These are phyloP conservation scores for Papilio helenus DNA, from an alignment of 1,140 invertebrate species.

Conservation along the genomic window DNA sequence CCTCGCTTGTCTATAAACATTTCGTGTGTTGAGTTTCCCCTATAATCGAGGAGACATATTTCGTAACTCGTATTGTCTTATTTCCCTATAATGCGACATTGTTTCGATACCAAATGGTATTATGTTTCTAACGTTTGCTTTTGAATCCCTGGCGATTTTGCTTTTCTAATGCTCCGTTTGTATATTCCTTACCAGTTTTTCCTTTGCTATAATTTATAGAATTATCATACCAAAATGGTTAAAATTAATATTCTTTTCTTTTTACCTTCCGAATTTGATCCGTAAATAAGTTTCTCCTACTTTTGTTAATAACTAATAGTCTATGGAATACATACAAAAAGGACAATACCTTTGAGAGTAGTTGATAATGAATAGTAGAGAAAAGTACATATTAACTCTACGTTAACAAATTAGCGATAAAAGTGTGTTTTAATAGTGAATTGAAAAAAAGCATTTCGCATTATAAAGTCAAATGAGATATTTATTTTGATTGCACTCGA, in stretches of 20 bases:
- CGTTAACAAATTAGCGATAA: not conserved
- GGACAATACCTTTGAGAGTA: not conserved
- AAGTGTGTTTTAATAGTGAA: slow-evolving; percentile 42
- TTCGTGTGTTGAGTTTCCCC: slow-evolving; percentile 67
- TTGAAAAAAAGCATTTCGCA: slow-evolving; percentile 57
- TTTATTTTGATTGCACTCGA: slow-evolving; percentile 69
- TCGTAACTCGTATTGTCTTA: slow-evolving; percentile 63
- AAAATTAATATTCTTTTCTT: too few relatives aligned
- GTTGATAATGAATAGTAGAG: not conserved
- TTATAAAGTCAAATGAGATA: slow-evolving; percentile 71
- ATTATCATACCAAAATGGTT: not conserved
- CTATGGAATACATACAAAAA: not conserved
- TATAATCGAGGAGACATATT: slow-evolving; percentile 43
- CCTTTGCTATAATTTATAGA: slow-evolving; percentile 52
- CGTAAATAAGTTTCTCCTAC: too few relatives aligned
- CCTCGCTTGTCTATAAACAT: slow-evolving; percentile 75
- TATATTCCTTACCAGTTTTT: slow-evolving; percentile 54
- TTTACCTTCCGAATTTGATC: too few relatives aligned
- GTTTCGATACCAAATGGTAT: slow-evolving; percentile 76
- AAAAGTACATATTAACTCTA: not conserved
- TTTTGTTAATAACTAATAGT: too few relatives aligned
- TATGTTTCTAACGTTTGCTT: slow-evolving; percentile 78
- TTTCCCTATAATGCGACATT: slow-evolving; percentile 74
- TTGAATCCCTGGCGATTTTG: slow-evolving; percentile 58
- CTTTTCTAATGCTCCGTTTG: slow-evolving; percentile 60